A percentile compares a stretch with the other conserved stretches of the same genome.
These are phyloP conservation scores for Drosophila punjabiensis DNA, from an alignment of 1,140 invertebrate species.

Conservation along the genomic window DNA sequence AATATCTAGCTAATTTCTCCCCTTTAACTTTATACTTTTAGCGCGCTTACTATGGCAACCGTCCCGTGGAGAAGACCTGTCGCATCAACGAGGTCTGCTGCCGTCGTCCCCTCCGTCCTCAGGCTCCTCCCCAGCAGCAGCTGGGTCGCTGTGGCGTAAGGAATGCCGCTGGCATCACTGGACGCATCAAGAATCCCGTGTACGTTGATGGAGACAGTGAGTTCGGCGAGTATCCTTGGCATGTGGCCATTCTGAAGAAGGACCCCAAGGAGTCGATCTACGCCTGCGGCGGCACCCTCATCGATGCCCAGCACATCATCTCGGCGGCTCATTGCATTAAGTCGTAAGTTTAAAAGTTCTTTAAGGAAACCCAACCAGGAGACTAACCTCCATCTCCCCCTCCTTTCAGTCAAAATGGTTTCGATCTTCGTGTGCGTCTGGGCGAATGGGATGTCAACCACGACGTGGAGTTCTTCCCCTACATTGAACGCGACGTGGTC, in stretches of 20 bases:
- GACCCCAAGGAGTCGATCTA: conserved; percentile 95
- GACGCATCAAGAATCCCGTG: conserved; percentile 94
- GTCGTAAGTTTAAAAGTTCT: conserved; percentile 88
- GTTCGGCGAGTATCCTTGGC: conserved; percentile 97
- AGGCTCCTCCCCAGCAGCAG: conserved; percentile 86
- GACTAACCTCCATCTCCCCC: conserved; percentile 11
- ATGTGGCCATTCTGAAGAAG: conserved; percentile 96
- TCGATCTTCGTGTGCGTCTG: conserved; percentile 93
- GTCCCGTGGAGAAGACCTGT: conserved; percentile 87
- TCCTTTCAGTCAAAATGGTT: conserved; percentile 89
- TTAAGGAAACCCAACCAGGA: not conserved
- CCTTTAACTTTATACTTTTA: conserved; percentile 63
- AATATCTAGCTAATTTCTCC: not conserved
- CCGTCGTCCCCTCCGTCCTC: conserved; percentile 87
- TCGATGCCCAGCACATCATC: conserved; percentile 92
- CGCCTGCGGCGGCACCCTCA: conserved; percentile 95
- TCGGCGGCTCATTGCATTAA: conserved; percentile 97
- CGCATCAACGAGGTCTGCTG: conserved; percentile 93
- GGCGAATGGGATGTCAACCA: conserved; percentile 98
- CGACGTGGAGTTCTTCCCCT: conserved; percentile 97
- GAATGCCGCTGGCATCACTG: conserved; percentile 95
- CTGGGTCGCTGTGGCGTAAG: conserved; percentile 91
- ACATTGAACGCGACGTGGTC: conserved; percentile 94
- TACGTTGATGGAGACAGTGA: conserved; percentile 96
- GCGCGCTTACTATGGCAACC: conserved; percentile 89